phyloP scores from a whole-genome alignment of 37 sponge, comb jelly and placozoan species.

The Geodia barretti region DNA sequence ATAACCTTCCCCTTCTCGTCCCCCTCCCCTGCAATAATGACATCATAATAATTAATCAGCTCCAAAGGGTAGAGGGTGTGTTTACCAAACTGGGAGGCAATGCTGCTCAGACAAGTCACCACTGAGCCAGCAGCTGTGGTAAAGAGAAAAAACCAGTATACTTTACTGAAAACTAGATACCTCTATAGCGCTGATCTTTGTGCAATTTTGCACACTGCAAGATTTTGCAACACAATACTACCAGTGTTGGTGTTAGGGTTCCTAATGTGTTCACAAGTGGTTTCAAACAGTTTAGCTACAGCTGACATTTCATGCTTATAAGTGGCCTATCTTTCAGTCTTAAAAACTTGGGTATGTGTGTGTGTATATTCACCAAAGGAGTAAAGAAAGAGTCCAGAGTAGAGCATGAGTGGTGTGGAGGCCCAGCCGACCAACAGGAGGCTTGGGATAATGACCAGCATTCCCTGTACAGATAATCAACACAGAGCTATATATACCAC shows the following conservation, averaged over 20 bases:
- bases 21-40: constrained; percentile 54
- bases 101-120: constrained; percentile 76
- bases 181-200: not conserved
- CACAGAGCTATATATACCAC: not conserved
- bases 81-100: constrained; percentile 80
- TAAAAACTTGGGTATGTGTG: not conserved
- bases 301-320: too few relatives aligned
- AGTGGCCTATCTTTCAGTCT: too few relatives aligned
- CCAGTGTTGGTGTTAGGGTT: not conserved
- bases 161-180: too few relatives aligned
- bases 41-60: not conserved
- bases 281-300: constrained; percentile 25
- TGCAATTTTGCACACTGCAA: not conserved
- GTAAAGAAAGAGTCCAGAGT: constrained; percentile 71
- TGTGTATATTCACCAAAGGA: constrained; percentile 71
- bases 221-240: too few relatives aligned
- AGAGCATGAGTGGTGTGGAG: constrained; percentile 52
- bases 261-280: not conserved
- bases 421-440: constrained; percentile 73
- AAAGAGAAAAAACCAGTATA: too few relatives aligned
- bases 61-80: not conserved
- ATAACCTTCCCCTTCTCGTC: constrained; percentile 89
- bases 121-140: constrained; percentile 81
- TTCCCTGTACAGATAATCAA: constrained; percentile 53
- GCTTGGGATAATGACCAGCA: constrained; percentile 72